phyloP scores from a whole-genome alignment of 2,888 invertebrate species.

The Tortrix viridana region DNA sequence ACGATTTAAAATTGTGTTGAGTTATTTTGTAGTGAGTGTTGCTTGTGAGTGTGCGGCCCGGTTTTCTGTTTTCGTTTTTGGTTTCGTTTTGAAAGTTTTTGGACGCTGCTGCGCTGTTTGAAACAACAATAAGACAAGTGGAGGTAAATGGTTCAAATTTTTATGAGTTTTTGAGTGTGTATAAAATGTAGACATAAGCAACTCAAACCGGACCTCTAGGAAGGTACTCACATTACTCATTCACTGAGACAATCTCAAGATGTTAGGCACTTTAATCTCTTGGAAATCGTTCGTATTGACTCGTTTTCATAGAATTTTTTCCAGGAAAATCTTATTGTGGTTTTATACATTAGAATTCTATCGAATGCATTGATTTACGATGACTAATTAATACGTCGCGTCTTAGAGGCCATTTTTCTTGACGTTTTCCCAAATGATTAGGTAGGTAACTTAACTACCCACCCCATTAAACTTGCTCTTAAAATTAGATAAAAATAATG shows the following conservation, averaged over 20 bases:
- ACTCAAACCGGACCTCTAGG: slow-evolving; percentile 27
- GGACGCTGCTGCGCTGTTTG: slow-evolving; percentile 47
- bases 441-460: too few relatives aligned
- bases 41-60: slow-evolving; percentile 67
- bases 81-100: slow-evolving; percentile 64
- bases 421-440: too few relatives aligned
- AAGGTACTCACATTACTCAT: slow-evolving; percentile 30
- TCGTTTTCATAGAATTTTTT: slow-evolving; percentile 7
- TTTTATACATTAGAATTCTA: background rate
- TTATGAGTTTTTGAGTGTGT: background rate
- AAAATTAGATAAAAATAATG: too few relatives aligned
- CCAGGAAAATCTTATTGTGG: background rate
- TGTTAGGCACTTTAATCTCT: slow-evolving; percentile 16
- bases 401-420: too few relatives aligned
- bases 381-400: too few relatives aligned
- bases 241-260: slow-evolving; percentile 22
- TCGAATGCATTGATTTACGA: background rate
- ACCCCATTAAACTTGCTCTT: too few relatives aligned
- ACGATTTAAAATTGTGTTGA: slow-evolving; percentile 52
- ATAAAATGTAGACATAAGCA: background rate
- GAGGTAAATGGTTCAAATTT: slow-evolving; percentile 18
- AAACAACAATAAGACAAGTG: slow-evolving; percentile 3
- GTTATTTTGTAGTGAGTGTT: slow-evolving; percentile 68
- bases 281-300: slow-evolving; percentile 7
- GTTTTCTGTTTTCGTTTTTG: slow-evolving; percentile 71